phyloP scores from a whole-genome alignment of 2,888 invertebrate genomes.

The Lydus trimaculatus region DNA sequence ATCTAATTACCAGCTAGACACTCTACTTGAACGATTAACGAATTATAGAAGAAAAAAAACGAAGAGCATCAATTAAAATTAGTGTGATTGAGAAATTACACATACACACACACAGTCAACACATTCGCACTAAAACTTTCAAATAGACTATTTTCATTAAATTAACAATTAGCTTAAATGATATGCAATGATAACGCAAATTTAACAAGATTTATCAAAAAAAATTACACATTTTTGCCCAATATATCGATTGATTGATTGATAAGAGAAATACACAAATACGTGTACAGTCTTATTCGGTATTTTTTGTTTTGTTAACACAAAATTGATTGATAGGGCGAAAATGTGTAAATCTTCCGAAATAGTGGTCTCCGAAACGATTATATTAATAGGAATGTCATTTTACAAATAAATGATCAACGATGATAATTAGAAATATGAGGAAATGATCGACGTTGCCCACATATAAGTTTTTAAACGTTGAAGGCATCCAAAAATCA shows the following conservation, averaged over 20 bases:
- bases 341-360: too few relatives aligned
- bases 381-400: background rate
- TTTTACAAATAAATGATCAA: background rate
- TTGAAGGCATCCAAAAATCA: background rate
- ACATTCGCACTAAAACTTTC: background rate
- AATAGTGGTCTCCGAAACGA: background rate
- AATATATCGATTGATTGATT: too few relatives aligned
- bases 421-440: background rate
- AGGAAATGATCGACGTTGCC: background rate
- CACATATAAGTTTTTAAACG: background rate
- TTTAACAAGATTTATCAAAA: constrained; percentile 22
- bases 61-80: background rate
- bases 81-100: background rate
- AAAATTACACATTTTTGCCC: background rate
- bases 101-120: background rate
- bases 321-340: background rate
- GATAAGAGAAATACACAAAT: too few relatives aligned
- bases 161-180: constrained; percentile 20
- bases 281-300: background rate
- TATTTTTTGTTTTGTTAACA: too few relatives aligned
- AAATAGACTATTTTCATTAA: constrained; percentile 9
- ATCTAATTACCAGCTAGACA: too few relatives aligned
- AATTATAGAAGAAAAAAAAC: background rate
- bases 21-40: too few relatives aligned
- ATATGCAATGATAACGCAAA: constrained; percentile 23